Percentiles rank a stretch among this genome's conserved stretches.
Conservation (phyloP, 2,113 vertebrate genomes). For the Heterotis niloticus region DNA sequence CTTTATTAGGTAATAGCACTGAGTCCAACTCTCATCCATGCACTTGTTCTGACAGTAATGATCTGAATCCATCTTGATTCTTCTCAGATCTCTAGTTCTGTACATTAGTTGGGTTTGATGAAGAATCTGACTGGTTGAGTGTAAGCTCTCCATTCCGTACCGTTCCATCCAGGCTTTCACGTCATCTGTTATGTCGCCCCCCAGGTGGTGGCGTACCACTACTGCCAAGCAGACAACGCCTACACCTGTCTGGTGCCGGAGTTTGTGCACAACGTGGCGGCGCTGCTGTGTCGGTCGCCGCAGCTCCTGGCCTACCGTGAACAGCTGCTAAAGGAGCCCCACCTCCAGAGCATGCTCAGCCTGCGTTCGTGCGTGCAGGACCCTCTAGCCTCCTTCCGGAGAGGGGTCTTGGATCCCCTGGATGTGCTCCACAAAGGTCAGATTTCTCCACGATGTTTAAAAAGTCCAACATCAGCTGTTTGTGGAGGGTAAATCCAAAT, state of each 20-base stretch:
- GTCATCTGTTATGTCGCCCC: conserved; percentile 24
- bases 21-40: too few relatives aligned
- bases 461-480: too few relatives aligned
- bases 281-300: conserved; percentile 90
- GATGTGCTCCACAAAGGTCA: conserved; percentile 90
- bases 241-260: conserved; percentile 97
- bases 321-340: conserved; percentile 88
- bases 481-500: too few relatives aligned
- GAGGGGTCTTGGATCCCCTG: conserved; percentile 89
- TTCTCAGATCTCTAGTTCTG: too few relatives aligned
- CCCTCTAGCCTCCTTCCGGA: conserved; percentile 86
- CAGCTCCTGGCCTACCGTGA: conserved; percentile 88
- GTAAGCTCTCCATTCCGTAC: background rate
- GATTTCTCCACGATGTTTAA: background rate
- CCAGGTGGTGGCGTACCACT: conserved; percentile 96
- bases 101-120: too few relatives aligned
- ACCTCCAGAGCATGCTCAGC: conserved; percentile 92
- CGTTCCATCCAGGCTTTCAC: background rate
- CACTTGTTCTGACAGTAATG: too few relatives aligned
- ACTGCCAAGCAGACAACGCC: conserved; percentile 97
- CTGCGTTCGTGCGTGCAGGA: conserved; percentile 95
- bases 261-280: conserved; percentile 97
- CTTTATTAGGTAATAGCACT: too few relatives aligned
- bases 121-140: too few relatives aligned
- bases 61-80: too few relatives aligned